These are phyloP conservation scores for Andrena fulva DNA, from an alignment of 2,888 invertebrate species.

Conservation along the genomic window DNA sequence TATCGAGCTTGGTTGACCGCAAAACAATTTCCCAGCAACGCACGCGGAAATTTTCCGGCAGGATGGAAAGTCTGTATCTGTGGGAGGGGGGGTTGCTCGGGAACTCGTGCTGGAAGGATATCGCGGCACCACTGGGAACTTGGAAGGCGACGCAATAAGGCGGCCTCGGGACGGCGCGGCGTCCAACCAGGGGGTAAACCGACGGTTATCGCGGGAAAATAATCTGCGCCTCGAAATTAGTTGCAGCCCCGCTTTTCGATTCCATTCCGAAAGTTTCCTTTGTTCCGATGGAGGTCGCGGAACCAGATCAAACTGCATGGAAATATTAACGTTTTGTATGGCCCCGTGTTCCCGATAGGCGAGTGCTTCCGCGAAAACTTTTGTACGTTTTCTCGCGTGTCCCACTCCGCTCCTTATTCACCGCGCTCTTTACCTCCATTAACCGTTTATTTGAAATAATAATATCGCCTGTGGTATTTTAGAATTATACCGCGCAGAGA, in stretches of 20 bases:
- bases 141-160: conserved; percentile 4
- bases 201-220: conserved; percentile 21
- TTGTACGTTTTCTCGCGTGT: conserved; percentile 10
- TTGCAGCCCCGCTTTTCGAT: conserved; percentile 27
- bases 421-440: conserved; percentile 3
- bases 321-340: conserved; percentile 38
- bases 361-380: conserved; percentile 13
- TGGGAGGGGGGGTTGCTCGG: neutral
- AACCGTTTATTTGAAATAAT: conserved; percentile 15
- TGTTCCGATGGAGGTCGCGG: conserved; percentile 21
- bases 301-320: conserved; percentile 46
- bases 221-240: conserved; percentile 45
- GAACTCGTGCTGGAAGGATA: neutral
- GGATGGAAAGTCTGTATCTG: neutral
- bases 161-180: conserved; percentile 18
- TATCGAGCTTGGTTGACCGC: neutral
- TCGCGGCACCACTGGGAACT: conserved; percentile 1
- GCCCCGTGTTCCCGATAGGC: conserved; percentile 16
- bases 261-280: conserved; percentile 40
- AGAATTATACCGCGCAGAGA: conserved; percentile 1
- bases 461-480: neutral
- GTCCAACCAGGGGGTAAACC: neutral
- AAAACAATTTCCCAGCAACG: neutral
- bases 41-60: neutral
- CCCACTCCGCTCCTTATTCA: conserved; percentile 3